Evolutionary conservation across 2,888 invertebrate genomes (phyloP), one percentile per base, ranked within the genome.

Genomic region (Pterostichus madidus): DNA sequence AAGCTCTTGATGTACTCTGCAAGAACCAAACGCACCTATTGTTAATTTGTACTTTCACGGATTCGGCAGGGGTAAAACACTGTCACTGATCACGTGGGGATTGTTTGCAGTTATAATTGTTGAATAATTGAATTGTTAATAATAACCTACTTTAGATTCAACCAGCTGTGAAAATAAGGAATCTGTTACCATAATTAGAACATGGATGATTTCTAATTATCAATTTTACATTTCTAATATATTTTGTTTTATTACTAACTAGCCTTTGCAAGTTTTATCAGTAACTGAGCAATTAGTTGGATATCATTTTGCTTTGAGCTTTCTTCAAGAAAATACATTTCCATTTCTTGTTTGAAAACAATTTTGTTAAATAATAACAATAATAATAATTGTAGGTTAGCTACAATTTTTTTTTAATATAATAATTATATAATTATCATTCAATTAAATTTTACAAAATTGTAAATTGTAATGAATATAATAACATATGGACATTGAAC

Each of bases 51-150:
- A 17, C 17, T 56, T 56, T 56, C 17, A 56, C 17, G 56, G 24
- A 56, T 56, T 17, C 5, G 56, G 5, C 13, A 13, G 15, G 56
- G 56, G 56, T 39, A 7, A 2, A 5, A n/a, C 17, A 56, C 56
- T 56, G 17, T 56, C 56, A 56, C 17, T 56, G 6, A 2, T 2
- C 39, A 39, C 39, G 39, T 39, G 39, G 39, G 5, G 39, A 39
- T 3, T 39, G 39, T 71, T 71, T 44, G 68, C 44, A 71, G 68
- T 44, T 71, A 44, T 71, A 71, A 68, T 68, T 68, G 39, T 68
- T 68, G 44, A 68, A 68, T 68, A 68, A 44, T 71, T 71, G 68
- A 71, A 71, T 71, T 71, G 68, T 71, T 71, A 71, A 71, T 44
- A 17, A 44, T 71, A 71, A 71, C 68, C 68, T 71, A 71, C 44